Evolutionary conservation across 1,140 invertebrate species (phyloP).

Genomic region (Brachionus asplanchnoidis): DNA sequence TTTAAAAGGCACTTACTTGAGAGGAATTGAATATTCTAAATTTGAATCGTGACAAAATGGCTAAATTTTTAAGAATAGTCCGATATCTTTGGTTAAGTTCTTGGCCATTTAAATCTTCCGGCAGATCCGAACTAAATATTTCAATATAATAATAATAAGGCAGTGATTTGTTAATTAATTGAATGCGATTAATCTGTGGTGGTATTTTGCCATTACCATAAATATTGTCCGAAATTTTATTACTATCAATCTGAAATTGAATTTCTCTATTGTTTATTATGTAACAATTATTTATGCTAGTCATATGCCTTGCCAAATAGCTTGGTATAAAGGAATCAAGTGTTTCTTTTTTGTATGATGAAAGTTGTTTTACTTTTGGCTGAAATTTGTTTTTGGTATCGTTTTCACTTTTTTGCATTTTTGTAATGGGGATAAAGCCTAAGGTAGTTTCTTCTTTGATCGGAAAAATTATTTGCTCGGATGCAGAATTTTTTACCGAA

Average conservation of each 20-base stretch:
- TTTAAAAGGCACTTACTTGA: background rate
- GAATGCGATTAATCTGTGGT: background rate
- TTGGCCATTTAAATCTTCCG: background rate
- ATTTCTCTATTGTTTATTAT: constrained; percentile 21
- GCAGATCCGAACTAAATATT: background rate
- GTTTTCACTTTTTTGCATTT: background rate
- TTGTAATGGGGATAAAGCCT: background rate
- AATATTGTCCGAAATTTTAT: background rate
- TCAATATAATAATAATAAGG: constrained; percentile 28
- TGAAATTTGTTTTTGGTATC: background rate
- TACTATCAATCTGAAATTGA: constrained; percentile 30
- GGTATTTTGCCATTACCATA: background rate
- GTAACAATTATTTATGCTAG: constrained; percentile 9
- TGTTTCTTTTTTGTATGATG: constrained; percentile 21
- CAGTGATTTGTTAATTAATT: background rate
- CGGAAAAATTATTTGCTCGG: background rate
- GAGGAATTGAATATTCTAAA: background rate
- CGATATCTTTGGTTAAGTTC: background rate
- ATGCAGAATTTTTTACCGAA: background rate
- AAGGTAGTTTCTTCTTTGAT: background rate
- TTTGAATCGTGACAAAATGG: background rate
- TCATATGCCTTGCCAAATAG: background rate
- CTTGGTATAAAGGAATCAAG: background rate
- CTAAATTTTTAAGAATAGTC: background rate
- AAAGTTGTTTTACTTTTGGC: background rate